Evolutionary conservation across 2,113 vertebrate genomes (phyloP).

Genomic region (Megaleporinus macrocephalus): DNA sequence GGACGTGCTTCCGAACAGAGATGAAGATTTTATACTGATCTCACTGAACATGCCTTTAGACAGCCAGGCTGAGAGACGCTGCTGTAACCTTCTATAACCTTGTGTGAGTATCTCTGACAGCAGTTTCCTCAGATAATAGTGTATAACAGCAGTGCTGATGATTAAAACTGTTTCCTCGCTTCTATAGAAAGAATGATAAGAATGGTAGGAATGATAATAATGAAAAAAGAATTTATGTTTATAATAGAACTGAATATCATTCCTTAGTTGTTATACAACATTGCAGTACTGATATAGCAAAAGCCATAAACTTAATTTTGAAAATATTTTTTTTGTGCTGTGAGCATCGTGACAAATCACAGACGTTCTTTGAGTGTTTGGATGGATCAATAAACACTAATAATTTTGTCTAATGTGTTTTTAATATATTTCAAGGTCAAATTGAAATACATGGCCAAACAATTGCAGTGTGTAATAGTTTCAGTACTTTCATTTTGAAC

Average conservation of each 20-base stretch:
- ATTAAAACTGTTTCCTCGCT: background rate
- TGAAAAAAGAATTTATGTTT: background rate
- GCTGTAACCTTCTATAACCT: background rate
- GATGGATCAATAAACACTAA: no score
- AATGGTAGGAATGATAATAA: no score
- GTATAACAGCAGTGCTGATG: background rate
- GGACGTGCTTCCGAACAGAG: background rate
- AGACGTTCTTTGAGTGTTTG: no score
- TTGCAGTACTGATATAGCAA: background rate
- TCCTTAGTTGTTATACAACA: background rate
- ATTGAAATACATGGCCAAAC: no score
- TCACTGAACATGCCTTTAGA: background rate
- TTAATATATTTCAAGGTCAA: no score
- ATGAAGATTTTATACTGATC: background rate
- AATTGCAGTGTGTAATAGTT: no score
- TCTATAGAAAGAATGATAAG: no score
- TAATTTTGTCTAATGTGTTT: no score
- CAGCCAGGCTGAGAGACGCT: background rate
- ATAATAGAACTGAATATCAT: background rate
- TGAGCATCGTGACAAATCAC: no score
- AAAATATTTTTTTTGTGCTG: no score
- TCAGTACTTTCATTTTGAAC: no score
- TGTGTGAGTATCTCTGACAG: background rate
- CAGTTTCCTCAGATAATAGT: background rate
- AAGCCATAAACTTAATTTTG: no score